A percentile compares a stretch with the other conserved stretches of the same genome.
These are phyloP conservation scores for Anhinga rufa DNA, from an alignment of 2,113 vertebrate species.

Conservation along the genomic window DNA sequence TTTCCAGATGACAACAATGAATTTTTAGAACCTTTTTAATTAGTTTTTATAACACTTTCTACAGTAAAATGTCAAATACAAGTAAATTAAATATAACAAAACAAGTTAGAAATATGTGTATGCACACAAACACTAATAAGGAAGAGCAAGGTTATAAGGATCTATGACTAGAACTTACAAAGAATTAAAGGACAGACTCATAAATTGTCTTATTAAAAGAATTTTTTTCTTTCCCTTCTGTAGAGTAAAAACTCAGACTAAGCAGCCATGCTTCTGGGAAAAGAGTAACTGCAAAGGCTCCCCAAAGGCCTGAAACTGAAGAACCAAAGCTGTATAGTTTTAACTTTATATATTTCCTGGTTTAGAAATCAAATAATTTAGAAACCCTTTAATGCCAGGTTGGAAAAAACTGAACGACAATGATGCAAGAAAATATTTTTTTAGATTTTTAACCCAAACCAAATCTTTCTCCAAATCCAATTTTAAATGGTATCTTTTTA, in stretches of 20 bases:
- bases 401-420: not conserved
- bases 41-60: not conserved
- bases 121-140: not conserved
- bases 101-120: not conserved
- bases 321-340: not conserved
- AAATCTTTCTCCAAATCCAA: not conserved
- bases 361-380: not conserved
- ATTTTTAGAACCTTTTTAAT: slow-evolving; percentile 2
- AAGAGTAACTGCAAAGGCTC: not conserved
- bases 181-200: not conserved
- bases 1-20: slow-evolving; percentile 8
- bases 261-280: not conserved
- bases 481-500: not conserved
- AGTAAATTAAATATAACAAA: not conserved
- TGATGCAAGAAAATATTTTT: not conserved
- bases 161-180: not conserved
- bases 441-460: not conserved
- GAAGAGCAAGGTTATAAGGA: not conserved
- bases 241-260: not conserved
- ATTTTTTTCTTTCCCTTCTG: not conserved
- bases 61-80: not conserved
- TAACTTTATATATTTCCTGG: not conserved
- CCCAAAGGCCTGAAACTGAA: not conserved
- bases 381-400: not conserved
- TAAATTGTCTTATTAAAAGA: not conserved